A percentile compares a stretch with the other conserved stretches of the same genome.
These are phyloP conservation scores for Plagodis pulveraria DNA, from an alignment of 2,888 invertebrate genomes.

Conservation along the genomic window DNA sequence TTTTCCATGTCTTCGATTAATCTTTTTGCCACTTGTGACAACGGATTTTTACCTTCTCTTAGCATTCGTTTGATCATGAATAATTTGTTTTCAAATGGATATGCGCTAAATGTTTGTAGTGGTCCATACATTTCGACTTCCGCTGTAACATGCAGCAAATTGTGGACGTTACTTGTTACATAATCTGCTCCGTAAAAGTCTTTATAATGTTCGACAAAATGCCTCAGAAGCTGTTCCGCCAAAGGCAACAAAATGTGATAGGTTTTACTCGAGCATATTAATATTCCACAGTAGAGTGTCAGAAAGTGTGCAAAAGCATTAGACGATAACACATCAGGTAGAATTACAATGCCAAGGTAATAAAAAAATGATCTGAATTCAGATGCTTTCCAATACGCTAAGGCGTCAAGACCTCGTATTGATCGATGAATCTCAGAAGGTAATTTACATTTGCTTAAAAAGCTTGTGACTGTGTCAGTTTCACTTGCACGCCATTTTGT, in stretches of 20 bases:
- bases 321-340: not conserved
- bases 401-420: conserved; percentile 27
- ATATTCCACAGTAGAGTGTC: not conserved
- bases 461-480: conserved; percentile 17
- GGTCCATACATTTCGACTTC: not conserved
- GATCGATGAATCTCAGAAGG: conserved; percentile 37
- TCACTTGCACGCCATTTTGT: conserved; percentile 14
- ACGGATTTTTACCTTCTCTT: no score
- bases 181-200: conserved; percentile 9
- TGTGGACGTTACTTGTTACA: conserved; percentile 8
- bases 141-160: not conserved
- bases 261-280: not conserved
- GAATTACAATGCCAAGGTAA: not conserved
- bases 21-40: not conserved
- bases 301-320: not conserved
- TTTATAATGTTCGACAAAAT: conserved; percentile 20
- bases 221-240: conserved; percentile 4
- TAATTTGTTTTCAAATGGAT: not conserved
- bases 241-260: conserved; percentile 20
- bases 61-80: not conserved
- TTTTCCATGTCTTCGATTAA: conserved; percentile 4
- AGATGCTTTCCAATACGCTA: conserved; percentile 38
- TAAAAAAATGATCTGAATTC: not conserved
- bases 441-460: conserved; percentile 28
- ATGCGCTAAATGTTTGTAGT: no score